These are phyloP conservation scores for Labroides dimidiatus DNA, from an alignment of 2,797 vertebrate genomes.

Conservation along the genomic window DNA sequence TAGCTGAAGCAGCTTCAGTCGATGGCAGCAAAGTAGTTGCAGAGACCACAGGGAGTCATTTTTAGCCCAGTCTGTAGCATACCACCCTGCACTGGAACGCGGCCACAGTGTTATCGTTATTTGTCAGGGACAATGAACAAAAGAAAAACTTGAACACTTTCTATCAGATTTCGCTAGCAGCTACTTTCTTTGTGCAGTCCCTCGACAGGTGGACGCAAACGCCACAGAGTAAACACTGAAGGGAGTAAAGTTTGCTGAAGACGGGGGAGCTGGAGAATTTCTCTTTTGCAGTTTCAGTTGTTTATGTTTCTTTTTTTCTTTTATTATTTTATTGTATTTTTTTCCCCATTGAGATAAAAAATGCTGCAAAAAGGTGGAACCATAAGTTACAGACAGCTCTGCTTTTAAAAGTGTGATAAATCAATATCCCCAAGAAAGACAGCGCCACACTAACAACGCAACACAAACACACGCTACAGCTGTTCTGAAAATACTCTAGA, in stretches of 20 bases:
- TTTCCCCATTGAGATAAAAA: neutral
- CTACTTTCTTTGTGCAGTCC: neutral
- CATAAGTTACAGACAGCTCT: neutral
- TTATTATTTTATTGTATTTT: too few relatives aligned
- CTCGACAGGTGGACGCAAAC: neutral
- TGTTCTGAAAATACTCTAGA: too few relatives aligned
- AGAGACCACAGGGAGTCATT: constrained; percentile 34
- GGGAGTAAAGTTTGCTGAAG: constrained; percentile 7
- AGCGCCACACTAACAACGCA: neutral
- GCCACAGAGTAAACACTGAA: constrained; percentile 28
- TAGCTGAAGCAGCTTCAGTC: constrained; percentile 26
- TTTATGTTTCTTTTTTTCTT: neutral
- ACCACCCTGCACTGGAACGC: neutral
- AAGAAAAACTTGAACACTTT: neutral
- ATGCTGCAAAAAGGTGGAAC: neutral
- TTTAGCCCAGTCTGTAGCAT: neutral
- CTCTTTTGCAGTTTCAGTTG: neutral
- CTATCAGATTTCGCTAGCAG: constrained; percentile 12
- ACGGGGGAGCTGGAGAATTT: neutral
- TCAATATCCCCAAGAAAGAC: neutral
- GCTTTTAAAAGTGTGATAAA: neutral
- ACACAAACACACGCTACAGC: neutral
- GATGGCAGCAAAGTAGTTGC: constrained; percentile 34
- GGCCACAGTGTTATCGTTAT: constrained; percentile 13
- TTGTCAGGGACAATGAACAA: constrained; percentile 15